phyloP scores from a whole-genome alignment of 2,797 vertebrate species.

The Cheirogaleus major region DNA sequence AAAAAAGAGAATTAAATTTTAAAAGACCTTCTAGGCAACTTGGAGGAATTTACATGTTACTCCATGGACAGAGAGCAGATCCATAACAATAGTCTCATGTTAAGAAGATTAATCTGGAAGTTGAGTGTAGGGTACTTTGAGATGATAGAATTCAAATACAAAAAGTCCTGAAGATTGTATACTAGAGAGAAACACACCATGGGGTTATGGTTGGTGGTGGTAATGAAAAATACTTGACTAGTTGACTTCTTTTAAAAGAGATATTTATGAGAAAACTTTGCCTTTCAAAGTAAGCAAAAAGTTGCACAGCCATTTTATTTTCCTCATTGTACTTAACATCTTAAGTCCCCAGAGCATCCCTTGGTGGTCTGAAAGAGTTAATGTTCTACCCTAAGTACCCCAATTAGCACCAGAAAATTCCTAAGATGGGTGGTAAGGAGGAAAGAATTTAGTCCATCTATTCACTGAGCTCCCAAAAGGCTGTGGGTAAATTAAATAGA shows the following conservation, averaged over 20 bases:
- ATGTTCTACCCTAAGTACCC: neutral
- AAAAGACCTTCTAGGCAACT: neutral
- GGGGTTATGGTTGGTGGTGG: neutral
- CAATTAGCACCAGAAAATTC: neutral
- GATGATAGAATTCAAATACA: neutral
- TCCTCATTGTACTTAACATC: neutral
- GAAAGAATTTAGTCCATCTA: constrained; percentile 17
- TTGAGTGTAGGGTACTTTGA: neutral
- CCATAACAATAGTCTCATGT: neutral
- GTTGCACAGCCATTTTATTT: neutral
- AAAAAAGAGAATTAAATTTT: neutral
- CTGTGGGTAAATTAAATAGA: constrained; percentile 1
- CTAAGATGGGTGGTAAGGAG: constrained; percentile 25
- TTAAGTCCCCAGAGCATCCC: neutral
- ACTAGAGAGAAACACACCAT: neutral
- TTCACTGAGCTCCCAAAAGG: neutral
- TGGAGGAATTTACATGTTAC: neutral
- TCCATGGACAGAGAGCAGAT: neutral
- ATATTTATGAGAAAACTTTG: constrained; percentile 25
- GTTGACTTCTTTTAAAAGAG: neutral
- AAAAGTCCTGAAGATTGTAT: neutral
- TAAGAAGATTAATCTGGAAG: neutral
- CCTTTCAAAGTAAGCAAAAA: constrained; percentile 1
- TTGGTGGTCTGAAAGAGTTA: constrained; percentile 40
- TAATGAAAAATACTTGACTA: neutral